A percentile compares a stretch with the other conserved stretches of the same genome.
phyloP scores from a whole-genome alignment of 2,797 vertebrate species.

The Pempheris klunzingeri region DNA sequence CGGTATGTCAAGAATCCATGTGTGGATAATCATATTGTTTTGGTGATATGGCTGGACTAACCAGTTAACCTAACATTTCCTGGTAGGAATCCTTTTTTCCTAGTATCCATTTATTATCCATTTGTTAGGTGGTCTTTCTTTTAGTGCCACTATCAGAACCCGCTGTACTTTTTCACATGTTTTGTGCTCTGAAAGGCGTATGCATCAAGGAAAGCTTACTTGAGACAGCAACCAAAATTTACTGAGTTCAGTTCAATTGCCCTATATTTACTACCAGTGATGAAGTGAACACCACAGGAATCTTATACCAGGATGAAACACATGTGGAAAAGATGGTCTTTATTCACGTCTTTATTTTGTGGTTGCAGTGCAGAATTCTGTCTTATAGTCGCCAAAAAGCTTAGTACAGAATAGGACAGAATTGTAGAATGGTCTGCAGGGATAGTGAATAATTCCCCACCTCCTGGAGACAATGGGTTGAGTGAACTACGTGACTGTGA shows the following conservation, averaged over 20 bases:
- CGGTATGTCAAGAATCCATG: neutral
- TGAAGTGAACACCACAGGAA: neutral
- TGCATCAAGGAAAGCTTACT: no score
- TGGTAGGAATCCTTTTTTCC: no score
- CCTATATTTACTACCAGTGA: neutral
- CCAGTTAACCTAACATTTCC: no score
- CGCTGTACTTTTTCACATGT: neutral
- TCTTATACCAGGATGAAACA: neutral
- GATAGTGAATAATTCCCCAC: constrained; percentile 3
- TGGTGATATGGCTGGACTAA: no score
- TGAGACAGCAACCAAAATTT: neutral
- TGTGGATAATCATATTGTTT: neutral
- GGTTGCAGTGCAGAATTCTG: neutral
- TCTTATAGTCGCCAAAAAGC: neutral
- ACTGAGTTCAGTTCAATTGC: neutral
- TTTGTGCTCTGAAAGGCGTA: neutral
- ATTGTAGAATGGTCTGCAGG: neutral
- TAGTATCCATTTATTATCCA: no score
- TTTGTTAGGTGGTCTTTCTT: neutral
- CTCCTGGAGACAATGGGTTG: constrained; percentile 28
- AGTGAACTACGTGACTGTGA: neutral
- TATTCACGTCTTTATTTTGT: neutral
- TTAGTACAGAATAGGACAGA: neutral
- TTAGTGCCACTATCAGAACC: neutral
- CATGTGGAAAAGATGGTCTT: neutral